Percentiles rank a stretch among this genome's conserved stretches.
Conservation (phyloP, 2,888 invertebrate species). For the Dysmachus trigonus region DNA sequence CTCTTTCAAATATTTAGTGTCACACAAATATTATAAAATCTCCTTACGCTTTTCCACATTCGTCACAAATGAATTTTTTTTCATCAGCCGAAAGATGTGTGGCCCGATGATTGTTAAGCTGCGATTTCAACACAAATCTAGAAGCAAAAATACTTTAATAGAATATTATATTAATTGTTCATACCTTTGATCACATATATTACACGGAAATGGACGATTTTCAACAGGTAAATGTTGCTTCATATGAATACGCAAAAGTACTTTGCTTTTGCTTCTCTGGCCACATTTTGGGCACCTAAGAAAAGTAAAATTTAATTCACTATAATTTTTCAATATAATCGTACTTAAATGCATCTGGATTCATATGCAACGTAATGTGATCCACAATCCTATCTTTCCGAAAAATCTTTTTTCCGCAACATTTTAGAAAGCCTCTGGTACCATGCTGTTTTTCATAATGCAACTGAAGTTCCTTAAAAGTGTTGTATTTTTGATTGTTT, state of each 20-base stretch:
- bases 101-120: conserved; percentile 49
- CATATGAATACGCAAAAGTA: conserved; percentile 49
- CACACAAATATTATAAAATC: not conserved
- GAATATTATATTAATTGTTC: not conserved
- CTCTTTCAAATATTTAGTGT: not conserved
- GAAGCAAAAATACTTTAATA: not conserved
- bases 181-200: conserved; percentile 47
- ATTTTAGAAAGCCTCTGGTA: conserved; percentile 46
- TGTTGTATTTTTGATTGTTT: conserved; percentile 28
- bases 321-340: not conserved
- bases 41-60: conserved; percentile 50
- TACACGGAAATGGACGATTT: conserved; percentile 48
- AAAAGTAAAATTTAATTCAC: not conserved
- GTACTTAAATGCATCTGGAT: conserved; percentile 50
- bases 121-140: conserved; percentile 49
- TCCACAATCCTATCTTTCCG: conserved; percentile 48
- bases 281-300: conserved; percentile 48
- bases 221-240: conserved; percentile 50
- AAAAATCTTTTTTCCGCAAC: conserved; percentile 50
- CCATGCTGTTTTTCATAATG: conserved; percentile 47
- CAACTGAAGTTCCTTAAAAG: conserved; percentile 50
- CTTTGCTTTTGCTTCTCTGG: conserved; percentile 48
- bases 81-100: conserved; percentile 48
- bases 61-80: conserved; percentile 50
- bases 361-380: conserved; percentile 49